phyloP scores from a whole-genome alignment of 2,797 vertebrate species.

The Sebastes diaconus region DNA sequence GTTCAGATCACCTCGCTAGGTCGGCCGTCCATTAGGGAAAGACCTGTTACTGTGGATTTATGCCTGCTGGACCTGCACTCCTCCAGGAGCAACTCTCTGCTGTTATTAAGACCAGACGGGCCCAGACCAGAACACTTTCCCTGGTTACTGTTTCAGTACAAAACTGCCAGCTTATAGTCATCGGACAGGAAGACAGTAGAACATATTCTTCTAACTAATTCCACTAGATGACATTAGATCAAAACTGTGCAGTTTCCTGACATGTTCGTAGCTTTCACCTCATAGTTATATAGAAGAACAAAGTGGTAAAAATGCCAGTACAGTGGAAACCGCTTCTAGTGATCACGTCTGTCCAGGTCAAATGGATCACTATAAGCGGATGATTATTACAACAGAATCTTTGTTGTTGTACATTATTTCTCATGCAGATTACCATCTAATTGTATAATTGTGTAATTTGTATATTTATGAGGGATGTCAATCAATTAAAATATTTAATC shows the following conservation, averaged over 20 bases:
- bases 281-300: not conserved
- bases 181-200: slow-evolving; percentile 9
- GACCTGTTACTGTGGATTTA: slow-evolving; percentile 60
- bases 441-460: too few relatives aligned
- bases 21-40: slow-evolving; percentile 62
- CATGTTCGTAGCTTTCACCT: not conserved
- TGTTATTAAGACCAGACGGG: slow-evolving; percentile 58
- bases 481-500: too few relatives aligned
- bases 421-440: too few relatives aligned
- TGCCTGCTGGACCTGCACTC: slow-evolving; percentile 57
- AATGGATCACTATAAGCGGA: too few relatives aligned
- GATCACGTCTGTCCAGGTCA: too few relatives aligned
- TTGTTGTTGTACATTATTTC: too few relatives aligned
- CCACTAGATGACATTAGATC: slow-evolving; percentile 19
- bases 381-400: too few relatives aligned
- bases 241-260: slow-evolving; percentile 12
- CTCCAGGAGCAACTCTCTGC: slow-evolving; percentile 41
- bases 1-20: slow-evolving; percentile 73
- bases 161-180: not conserved
- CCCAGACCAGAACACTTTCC: not conserved
- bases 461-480: too few relatives aligned
- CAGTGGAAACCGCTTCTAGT: not conserved
- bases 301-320: not conserved
- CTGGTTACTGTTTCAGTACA: slow-evolving; percentile 6
- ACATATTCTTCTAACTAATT: not conserved